Base-by-base conservation (phyloP, 1,140 invertebrate species). In the Heliconius hermathena region DNA sequence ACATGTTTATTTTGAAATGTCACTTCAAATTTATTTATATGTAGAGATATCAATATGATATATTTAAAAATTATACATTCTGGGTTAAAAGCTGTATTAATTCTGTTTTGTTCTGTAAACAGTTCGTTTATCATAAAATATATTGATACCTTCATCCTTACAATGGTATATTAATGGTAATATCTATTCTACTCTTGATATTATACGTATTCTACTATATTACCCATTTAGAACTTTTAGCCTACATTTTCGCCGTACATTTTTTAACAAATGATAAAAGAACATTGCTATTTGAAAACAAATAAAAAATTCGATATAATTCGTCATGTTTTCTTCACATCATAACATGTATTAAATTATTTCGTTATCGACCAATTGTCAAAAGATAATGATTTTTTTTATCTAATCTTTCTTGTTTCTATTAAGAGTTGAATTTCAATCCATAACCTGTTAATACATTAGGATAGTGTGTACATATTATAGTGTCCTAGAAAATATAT, bases 321-420 rank as follows among this genome's bases (percentile, higher is more conserved):
- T 71, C 13, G 74, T 70, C 33, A 22, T 76, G 38, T 70, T 79
- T 79, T 74, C 41, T 46, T 74, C 49, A 79, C 73, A 38, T 33
- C n/a, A 29, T 29, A 66, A 74, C 20, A 38, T 74, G 70, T 73
- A 66, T 73, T 80, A 76, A 76, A 46, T 80, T 72, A 80, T 76
- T 76, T 76, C 16, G 22, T 76, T 76, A 75, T 76, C 79, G 54
- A 73, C 71, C 54, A 72, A 80, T 80, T 71, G 77, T 72, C 74
- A 22, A 76, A 80, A 73, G 79, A 80, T 80, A 80, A 76, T 80
- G 49, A 29, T 13, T 79, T 22, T 71, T 79, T 29, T 79, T 75
- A 80, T 80, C 79, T 80, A 70, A 80, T 80, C 79, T 66, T 57
- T 5, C 36, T 29, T 71, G 33, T 76, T 75, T 73, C 70, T 52